phyloP scores from a whole-genome alignment of 2,113 vertebrate species.

The Lophochroa leadbeateri region DNA sequence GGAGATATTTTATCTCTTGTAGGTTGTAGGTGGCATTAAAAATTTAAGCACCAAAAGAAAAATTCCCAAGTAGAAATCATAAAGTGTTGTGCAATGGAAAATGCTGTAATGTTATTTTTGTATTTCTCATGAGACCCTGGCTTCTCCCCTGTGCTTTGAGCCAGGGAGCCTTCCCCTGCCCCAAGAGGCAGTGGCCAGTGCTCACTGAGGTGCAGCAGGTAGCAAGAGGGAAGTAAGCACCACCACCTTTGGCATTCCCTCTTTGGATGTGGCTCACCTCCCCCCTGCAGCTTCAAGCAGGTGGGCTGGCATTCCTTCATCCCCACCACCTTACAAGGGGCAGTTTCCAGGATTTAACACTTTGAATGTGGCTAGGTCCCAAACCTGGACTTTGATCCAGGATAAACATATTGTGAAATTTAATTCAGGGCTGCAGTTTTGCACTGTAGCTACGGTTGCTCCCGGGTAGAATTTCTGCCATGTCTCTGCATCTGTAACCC shows the following conservation, averaged over 20 bases:
- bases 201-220: fast-evolving
- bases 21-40: not conserved
- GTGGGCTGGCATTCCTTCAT: not conserved
- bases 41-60: not conserved
- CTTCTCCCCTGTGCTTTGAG: not conserved
- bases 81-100: not conserved
- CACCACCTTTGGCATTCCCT: not conserved
- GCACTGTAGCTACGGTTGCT: fast-evolving
- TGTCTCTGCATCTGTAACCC: not conserved
- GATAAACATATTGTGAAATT: not conserved
- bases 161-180: not conserved
- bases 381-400: not conserved
- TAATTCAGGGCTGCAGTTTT: not conserved
- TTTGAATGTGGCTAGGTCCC: not conserved
- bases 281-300: fast-evolving
- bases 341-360: not conserved
- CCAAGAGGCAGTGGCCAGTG: not conserved
- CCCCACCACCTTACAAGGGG: not conserved
- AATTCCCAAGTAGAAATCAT: not conserved
- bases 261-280: fast-evolving
- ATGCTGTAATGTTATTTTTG: not conserved
- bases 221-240: not conserved
- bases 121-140: not conserved
- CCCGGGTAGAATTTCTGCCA: not conserved
- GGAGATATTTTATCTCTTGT: not conserved